phyloP scores from a whole-genome alignment of 2,113 vertebrate genomes.

The Brachyistius frenatus region DNA sequence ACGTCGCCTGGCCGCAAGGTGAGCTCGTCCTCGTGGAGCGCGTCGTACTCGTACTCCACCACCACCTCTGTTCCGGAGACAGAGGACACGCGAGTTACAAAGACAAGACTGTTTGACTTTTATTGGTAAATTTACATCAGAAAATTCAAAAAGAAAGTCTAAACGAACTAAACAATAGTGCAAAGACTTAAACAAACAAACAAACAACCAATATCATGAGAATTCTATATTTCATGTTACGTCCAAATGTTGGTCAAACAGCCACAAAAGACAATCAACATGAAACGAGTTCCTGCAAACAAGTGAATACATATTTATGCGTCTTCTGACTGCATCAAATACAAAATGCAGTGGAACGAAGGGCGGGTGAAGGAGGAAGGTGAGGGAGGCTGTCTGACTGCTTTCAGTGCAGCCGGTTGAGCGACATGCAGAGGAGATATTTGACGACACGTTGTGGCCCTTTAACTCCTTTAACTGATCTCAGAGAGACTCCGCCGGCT shows the following conservation, averaged over 20 bases:
- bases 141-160: no score
- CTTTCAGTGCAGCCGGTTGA: constrained; percentile 49
- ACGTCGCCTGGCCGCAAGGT: constrained; percentile 91
- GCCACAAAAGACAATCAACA: no score
- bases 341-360: background rate
- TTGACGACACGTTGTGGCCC: constrained; percentile 1
- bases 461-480: constrained; percentile 26
- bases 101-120: no score
- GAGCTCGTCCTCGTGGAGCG: constrained; percentile 94
- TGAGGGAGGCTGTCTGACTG: background rate
- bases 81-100: background rate
- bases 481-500: background rate
- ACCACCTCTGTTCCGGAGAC: constrained; percentile 88
- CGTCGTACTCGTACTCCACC: constrained; percentile 95
- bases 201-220: no score
- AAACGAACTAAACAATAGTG: no score
- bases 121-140: no score
- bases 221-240: no score
- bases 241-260: no score
- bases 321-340: no score
- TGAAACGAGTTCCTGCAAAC: no score
- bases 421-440: constrained; percentile 37
- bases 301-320: no score
- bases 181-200: no score
- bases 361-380: background rate